Conservation (phyloP, 1,140 invertebrate species). For the Bombus breviceps region DNA sequence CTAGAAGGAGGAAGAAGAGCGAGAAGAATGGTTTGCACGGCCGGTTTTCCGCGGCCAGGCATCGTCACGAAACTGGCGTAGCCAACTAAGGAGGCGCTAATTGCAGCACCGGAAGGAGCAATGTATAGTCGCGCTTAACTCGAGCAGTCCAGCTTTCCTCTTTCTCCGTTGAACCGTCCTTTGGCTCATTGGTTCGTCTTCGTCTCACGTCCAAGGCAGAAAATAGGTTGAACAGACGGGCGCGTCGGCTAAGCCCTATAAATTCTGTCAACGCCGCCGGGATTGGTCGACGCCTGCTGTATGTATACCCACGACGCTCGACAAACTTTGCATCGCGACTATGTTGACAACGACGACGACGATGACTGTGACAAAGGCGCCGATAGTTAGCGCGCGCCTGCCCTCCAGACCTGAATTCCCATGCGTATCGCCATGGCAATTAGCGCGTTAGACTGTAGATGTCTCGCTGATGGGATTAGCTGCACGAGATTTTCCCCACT, state of each 20-base stretch:
- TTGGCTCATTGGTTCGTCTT: constrained; percentile 14
- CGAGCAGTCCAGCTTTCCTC: constrained; percentile 33
- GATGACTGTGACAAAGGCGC: constrained; percentile 15
- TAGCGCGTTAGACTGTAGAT: constrained; percentile 37
- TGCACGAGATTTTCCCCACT: neutral
- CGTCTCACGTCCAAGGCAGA: constrained; percentile 28
- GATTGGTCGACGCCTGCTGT: constrained; percentile 41
- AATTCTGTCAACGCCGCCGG: constrained; percentile 59
- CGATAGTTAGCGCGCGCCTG: neutral
- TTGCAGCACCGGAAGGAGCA: constrained; percentile 58
- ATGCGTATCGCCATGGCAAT: constrained; percentile 57
- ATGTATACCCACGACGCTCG: constrained; percentile 55
- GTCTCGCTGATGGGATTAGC: neutral
- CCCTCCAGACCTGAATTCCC: constrained; percentile 52
- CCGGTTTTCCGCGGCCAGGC: constrained; percentile 24
- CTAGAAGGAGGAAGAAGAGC: constrained; percentile 1
- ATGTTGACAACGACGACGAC: constrained; percentile 1
- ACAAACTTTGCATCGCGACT: constrained; percentile 53
- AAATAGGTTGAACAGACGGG: constrained; percentile 61
- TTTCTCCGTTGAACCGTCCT: neutral
- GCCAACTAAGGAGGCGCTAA: constrained; percentile 65
- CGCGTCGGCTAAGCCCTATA: constrained; percentile 52
- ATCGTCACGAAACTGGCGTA: constrained; percentile 16
- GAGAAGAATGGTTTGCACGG: constrained; percentile 25
- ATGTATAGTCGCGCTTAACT: constrained; percentile 54